Conservation (phyloP, 2,113 vertebrate genomes). For the Microcebus murinus region DNA sequence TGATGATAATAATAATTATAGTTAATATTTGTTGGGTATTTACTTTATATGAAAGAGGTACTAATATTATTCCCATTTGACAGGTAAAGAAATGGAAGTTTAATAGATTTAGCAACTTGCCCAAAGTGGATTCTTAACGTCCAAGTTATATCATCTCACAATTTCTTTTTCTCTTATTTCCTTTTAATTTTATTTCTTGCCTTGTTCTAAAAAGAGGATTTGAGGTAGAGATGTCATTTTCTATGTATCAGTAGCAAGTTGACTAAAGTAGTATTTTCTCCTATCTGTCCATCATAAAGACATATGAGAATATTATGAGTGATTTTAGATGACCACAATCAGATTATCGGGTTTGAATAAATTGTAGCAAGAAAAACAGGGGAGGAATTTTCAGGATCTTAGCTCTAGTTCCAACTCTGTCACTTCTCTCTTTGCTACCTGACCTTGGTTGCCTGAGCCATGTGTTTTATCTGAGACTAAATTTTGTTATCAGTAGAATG, state of each 20-base stretch:
- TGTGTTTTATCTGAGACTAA: not conserved
- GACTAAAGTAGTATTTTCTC: not conserved
- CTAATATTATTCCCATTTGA: not conserved
- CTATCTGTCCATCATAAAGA: not conserved
- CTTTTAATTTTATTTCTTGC: conserved; percentile 26
- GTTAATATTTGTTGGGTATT: not conserved
- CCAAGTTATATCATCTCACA: not conserved
- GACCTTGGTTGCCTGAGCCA: not conserved
- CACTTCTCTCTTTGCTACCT: not conserved
- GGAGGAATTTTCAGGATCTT: not conserved
- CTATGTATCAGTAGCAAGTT: not conserved
- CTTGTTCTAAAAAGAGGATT: not conserved
- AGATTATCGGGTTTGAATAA: not conserved
- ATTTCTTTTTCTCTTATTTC: not conserved
- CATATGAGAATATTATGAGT: not conserved
- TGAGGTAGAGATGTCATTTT: not conserved
- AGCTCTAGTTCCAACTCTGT: not conserved
- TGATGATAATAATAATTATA: not conserved
- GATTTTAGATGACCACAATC: not conserved
- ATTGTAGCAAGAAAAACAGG: not conserved
- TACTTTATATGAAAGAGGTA: not conserved
- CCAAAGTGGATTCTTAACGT: not conserved
- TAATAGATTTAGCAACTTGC: not conserved
- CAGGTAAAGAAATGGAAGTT: not conserved
- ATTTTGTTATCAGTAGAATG: not conserved